These are phyloP conservation scores for Eidolon dupreanum DNA, from an alignment of 2,797 vertebrate genomes.

Conservation along the genomic window DNA sequence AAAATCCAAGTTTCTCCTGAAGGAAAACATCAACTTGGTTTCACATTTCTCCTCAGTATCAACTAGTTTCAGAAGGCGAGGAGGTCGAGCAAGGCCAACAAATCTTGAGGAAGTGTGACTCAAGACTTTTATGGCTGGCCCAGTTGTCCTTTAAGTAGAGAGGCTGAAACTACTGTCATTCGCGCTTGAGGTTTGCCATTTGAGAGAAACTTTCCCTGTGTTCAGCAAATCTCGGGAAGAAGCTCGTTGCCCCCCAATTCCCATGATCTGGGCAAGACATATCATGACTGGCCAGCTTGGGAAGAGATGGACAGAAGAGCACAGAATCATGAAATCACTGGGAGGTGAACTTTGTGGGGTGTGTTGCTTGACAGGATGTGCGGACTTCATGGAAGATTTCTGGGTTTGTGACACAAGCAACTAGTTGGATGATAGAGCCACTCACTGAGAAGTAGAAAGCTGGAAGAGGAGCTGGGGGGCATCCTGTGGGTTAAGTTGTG, in stretches of 20 bases:
- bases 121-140: not conserved
- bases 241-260: not conserved
- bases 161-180: not conserved
- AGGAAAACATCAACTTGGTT: not conserved
- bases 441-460: not conserved
- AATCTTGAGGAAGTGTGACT: not conserved
- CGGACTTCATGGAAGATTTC: not conserved
- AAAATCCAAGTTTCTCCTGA: not conserved
- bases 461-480: not conserved
- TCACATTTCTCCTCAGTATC: not conserved
- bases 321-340: not conserved
- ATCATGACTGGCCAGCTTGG: not conserved
- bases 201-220: not conserved
- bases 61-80: not conserved
- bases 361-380: not conserved
- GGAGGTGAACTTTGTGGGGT: not conserved
- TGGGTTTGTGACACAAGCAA: not conserved
- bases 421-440: not conserved
- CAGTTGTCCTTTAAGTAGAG: not conserved
- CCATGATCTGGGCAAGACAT: not conserved
- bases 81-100: not conserved
- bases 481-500: not conserved
- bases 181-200: not conserved
- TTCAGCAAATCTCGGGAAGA: not conserved
- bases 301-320: not conserved